phyloP scores from a whole-genome alignment of 2,797 vertebrate genomes.

The Gymnocypris eckloni region DNA sequence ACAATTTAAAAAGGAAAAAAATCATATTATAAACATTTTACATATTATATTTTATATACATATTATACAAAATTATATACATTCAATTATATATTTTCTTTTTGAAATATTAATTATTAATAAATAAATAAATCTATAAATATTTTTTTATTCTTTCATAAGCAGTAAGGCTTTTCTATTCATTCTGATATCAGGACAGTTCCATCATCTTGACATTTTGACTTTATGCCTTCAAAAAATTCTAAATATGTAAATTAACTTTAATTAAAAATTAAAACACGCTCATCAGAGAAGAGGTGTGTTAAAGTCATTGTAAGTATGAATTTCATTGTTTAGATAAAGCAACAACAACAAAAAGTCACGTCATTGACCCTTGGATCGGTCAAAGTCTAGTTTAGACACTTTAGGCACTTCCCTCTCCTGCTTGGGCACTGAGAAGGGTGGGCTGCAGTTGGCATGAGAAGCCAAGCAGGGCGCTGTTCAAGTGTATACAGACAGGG shows the following conservation, averaged over 20 bases:
- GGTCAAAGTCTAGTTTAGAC: neutral
- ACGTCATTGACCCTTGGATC: neutral
- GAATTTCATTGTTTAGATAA: neutral
- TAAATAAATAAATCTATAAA: too few relatives aligned
- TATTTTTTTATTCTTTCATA: too few relatives aligned
- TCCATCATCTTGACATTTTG: neutral
- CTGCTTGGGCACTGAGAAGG: conserved; percentile 54
- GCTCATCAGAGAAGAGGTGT: neutral
- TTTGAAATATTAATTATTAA: too few relatives aligned
- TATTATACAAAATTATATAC: too few relatives aligned
- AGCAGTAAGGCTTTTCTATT: neutral
- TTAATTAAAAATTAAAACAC: neutral
- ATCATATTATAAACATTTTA: too few relatives aligned
- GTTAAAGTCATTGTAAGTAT: neutral
- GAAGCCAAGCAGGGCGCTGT: conserved; percentile 62
- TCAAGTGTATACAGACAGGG: conserved; percentile 75
- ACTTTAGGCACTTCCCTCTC: neutral
- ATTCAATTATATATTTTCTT: too few relatives aligned
- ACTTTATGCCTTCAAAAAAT: neutral
- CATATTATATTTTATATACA: too few relatives aligned
- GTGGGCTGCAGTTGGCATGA: conserved; percentile 67
- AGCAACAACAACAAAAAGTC: neutral
- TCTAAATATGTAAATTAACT: neutral
- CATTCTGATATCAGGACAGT: neutral
- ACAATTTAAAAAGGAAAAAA: neutral